phyloP scores from a whole-genome alignment of 2,113 vertebrate species.

The Dasyprocta punctata region DNA sequence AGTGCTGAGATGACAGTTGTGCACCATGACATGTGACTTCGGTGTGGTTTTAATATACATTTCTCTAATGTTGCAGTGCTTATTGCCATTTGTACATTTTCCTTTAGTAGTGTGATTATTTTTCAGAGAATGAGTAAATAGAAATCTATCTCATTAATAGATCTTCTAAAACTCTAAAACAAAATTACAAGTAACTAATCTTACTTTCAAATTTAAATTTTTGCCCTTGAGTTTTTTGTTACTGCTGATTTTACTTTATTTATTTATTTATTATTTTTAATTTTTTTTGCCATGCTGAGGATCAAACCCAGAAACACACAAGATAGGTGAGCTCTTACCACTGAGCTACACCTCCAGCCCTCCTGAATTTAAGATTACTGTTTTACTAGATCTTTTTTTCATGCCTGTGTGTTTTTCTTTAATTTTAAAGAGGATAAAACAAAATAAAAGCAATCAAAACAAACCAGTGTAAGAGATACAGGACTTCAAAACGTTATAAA shows the following conservation, averaged over 20 bases:
- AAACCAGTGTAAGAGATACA: too few relatives aligned
- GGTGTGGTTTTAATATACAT: background rate
- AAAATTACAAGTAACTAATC: slow-evolving; percentile 15
- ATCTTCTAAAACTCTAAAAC: slow-evolving; percentile 8
- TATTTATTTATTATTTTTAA: too few relatives aligned
- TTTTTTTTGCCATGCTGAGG: background rate
- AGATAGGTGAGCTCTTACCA: background rate
- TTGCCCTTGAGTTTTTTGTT: background rate
- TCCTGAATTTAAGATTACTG: background rate
- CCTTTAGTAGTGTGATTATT: background rate
- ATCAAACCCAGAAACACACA: background rate
- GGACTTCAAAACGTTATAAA: too few relatives aligned
- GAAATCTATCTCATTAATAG: background rate
- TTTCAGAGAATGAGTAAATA: slow-evolving; percentile 35
- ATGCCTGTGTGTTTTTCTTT: too few relatives aligned
- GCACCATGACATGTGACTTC: background rate
- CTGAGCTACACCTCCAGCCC: background rate
- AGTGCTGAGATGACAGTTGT: background rate
- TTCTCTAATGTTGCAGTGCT: background rate
- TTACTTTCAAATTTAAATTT: background rate
- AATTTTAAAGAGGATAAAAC: too few relatives aligned
- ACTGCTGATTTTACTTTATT: background rate
- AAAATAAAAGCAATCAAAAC: too few relatives aligned
- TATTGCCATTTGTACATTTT: background rate
- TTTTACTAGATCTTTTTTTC: background rate